These are phyloP conservation scores for Magallana angulata DNA, from an alignment of 1,140 invertebrate species.

Conservation along the genomic window DNA sequence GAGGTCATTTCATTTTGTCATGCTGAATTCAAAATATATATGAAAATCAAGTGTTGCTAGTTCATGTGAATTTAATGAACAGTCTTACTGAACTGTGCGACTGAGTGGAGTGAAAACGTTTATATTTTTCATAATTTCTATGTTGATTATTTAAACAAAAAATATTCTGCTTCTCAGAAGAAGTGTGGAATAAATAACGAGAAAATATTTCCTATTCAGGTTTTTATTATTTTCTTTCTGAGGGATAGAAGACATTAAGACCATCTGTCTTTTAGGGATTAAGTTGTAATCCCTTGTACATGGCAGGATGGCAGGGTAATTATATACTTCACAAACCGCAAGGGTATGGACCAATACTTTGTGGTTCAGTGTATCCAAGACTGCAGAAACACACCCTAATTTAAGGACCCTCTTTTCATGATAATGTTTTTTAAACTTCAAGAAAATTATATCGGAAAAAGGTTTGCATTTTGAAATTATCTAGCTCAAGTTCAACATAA, in stretches of 20 bases:
- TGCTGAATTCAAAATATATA: background rate
- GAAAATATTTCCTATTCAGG: background rate
- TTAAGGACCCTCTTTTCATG: background rate
- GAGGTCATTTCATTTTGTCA: background rate
- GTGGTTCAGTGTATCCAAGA: no score
- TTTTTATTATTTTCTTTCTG: background rate
- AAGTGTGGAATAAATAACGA: constrained; percentile 22
- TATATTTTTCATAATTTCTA: constrained; percentile 37
- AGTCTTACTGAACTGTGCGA: background rate
- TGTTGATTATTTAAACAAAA: constrained; percentile 20
- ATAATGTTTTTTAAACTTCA: no score
- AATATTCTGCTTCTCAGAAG: constrained; percentile 6
- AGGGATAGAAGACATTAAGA: background rate
- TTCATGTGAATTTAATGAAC: background rate
- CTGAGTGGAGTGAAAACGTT: background rate
- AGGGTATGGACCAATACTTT: background rate
- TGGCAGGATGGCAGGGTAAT: background rate
- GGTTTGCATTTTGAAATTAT: background rate
- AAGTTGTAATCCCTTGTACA: background rate
- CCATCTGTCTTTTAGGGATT: background rate
- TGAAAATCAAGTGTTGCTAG: background rate
- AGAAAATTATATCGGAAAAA: no score
- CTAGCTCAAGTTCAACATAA: background rate
- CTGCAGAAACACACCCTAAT: background rate
- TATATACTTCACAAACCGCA: background rate